These are phyloP conservation scores for Aulostomus chinensis DNA, from an alignment of 2,797 vertebrate genomes.

Conservation along the genomic window DNA sequence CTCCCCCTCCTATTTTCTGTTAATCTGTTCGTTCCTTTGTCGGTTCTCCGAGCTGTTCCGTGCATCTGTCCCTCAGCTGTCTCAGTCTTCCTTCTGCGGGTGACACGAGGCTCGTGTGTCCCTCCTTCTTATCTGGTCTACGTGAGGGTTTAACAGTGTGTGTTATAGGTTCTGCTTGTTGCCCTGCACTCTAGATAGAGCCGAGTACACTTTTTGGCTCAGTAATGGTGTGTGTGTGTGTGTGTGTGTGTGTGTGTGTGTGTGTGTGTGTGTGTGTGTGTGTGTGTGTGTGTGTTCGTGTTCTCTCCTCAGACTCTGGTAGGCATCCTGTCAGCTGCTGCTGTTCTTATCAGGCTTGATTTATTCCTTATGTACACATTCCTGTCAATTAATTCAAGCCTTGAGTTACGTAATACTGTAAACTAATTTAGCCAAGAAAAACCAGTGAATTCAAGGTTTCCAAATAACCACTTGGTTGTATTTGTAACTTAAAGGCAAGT, in stretches of 20 bases:
- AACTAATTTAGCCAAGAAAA: slow-evolving; percentile 17
- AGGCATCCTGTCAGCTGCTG: too few relatives aligned
- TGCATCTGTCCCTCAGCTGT: slow-evolving; percentile 50
- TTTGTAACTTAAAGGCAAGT: slow-evolving; percentile 15
- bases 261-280: too few relatives aligned
- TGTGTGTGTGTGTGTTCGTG: too few relatives aligned
- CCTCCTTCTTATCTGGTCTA: slow-evolving; percentile 11
- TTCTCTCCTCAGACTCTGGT: too few relatives aligned
- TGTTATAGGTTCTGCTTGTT: slow-evolving; percentile 35
- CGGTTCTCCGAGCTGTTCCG: slow-evolving; percentile 37
- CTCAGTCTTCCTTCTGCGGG: slow-evolving; percentile 32
- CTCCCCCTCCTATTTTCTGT: not conserved
- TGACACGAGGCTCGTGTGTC: slow-evolving; percentile 22
- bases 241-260: slow-evolving; percentile 39
- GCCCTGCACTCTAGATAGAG: slow-evolving; percentile 30
- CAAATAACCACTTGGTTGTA: slow-evolving; percentile 29
- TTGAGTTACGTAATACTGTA: slow-evolving; percentile 28
- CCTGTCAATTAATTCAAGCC: slow-evolving; percentile 21
- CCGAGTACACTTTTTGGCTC: slow-evolving; percentile 30
- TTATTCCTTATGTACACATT: not conserved
- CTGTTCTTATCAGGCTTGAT: too few relatives aligned
- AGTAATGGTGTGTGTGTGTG: too few relatives aligned
- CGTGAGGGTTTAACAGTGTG: slow-evolving; percentile 38
- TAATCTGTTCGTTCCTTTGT: slow-evolving; percentile 59
- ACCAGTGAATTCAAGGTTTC: slow-evolving; percentile 35